Base-by-base conservation (phyloP, 2,888 invertebrate species). In the Mythimna impura region DNA sequence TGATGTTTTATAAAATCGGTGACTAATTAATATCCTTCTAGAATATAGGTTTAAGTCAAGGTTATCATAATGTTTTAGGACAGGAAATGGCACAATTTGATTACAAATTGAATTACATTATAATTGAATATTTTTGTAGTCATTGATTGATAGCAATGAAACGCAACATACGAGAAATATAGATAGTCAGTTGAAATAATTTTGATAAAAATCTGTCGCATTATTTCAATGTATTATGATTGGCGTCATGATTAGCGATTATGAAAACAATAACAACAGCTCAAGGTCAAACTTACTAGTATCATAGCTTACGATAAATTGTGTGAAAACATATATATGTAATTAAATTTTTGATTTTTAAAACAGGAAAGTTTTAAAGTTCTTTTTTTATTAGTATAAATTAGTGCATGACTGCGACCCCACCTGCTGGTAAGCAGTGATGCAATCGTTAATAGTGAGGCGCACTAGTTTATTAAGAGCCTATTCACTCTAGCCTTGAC, bases 1-100 rank as follows among this genome's bases (percentile, higher is more conserved):
- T 7, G 1, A 9, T 14, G 7, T 43, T 34, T 34, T 3, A 14
- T 8, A 9, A 58, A 47, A 63, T 22, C 30, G 4, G 25, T 60
- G 14, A 60, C 22, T 47, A 64, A 47, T 47, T 47, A 71, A 17
- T 30, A 22, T 50, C 22, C 2, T 71, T 76, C 60, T 64, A 65
- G 47, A 78, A 40, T 54, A 57, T 57, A 47, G 22, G 69, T 50
- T 22, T 36, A 30, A 60, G 14, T 60, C 80, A 76, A 67, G 76
- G 61, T 72, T 65, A 76, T 76, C 71, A 64, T 30, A 64, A 54
- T n/a, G 20, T 58, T 36, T 25, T 8, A 65, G 8, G 57, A 62
- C 17, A 57, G 61, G 69, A 76, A 43, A 58, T 62, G 22, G 17
- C 52, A 58, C 57, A 57, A 30, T 73, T 66, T n/a, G 54, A 64